phyloP scores from a whole-genome alignment of 2,888 invertebrate genomes.

The Lepidocyrtinus sp. region DNA sequence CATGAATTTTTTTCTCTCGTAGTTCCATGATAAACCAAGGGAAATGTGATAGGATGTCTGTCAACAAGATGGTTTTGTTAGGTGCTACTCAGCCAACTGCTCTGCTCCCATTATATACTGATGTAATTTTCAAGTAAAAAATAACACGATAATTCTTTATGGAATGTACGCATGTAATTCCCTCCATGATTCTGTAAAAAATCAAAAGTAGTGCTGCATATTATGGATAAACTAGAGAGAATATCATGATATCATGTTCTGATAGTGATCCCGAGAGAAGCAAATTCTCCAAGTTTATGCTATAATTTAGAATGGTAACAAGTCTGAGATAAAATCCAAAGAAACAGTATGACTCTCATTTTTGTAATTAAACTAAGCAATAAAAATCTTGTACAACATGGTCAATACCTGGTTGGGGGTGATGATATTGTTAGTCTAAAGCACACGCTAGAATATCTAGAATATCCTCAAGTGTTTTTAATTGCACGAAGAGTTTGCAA shows the following conservation, averaged over 20 bases:
- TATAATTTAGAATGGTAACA: background rate
- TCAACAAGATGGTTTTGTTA: slow-evolving; percentile 29
- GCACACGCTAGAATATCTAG: background rate
- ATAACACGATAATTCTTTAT: background rate
- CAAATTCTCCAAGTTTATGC: background rate
- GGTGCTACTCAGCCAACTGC: slow-evolving; percentile 2
- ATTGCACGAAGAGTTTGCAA: background rate
- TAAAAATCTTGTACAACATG: background rate
- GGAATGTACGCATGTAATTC: background rate
- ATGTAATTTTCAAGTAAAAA: background rate
- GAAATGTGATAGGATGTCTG: slow-evolving; percentile 43
- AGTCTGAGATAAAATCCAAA: too few species aligned
- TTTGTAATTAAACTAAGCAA: too few species aligned
- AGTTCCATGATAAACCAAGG: background rate
- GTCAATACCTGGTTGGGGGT: background rate
- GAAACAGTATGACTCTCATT: too few species aligned
- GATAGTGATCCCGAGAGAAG: background rate
- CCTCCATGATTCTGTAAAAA: too few species aligned
- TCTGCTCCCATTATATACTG: background rate
- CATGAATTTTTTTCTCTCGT: too few species aligned
- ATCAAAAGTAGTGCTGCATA: background rate
- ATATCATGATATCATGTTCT: background rate
- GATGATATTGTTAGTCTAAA: background rate
- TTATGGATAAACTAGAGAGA: background rate
- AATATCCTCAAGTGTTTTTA: background rate